A percentile compares a stretch with the other conserved stretches of the same genome.
Evolutionary conservation across 2,888 invertebrate genomes (phyloP).

Genomic region (Pinctada fucata): DNA sequence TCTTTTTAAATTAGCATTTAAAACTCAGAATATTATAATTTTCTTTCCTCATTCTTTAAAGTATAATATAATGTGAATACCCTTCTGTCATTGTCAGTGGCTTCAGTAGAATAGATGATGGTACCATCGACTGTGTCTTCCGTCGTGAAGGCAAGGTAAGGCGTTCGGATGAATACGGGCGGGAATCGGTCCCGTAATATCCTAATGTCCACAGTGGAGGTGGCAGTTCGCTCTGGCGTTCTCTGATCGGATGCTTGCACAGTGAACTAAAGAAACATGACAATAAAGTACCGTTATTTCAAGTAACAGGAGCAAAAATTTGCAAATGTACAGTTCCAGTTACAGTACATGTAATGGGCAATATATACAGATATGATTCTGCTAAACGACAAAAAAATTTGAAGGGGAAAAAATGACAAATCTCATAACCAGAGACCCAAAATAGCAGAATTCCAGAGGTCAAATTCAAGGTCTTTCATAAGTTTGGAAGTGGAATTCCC

Average conservation of each 20-base stretch:
- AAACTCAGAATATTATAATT: too few relatives aligned
- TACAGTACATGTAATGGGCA: not conserved
- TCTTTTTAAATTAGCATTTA: too few relatives aligned
- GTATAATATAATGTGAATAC: slow-evolving; percentile 29
- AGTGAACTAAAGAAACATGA: slow-evolving; percentile 48
- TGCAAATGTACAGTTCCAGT: not conserved
- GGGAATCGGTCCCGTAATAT: slow-evolving; percentile 42
- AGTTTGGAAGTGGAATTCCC: too few relatives aligned
- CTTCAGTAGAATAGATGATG: slow-evolving; percentile 43
- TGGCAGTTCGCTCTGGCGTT: slow-evolving; percentile 49
- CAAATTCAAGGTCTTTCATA: too few relatives aligned
- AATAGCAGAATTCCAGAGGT: too few relatives aligned
- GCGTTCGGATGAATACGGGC: slow-evolving; percentile 42
- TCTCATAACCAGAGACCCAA: too few relatives aligned
- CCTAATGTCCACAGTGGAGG: slow-evolving; percentile 50
- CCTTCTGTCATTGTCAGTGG: slow-evolving; percentile 52
- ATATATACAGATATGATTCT: not conserved
- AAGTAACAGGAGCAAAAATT: not conserved
- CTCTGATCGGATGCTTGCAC: slow-evolving; percentile 57
- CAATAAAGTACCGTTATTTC: not conserved
- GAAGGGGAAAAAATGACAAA: too few relatives aligned
- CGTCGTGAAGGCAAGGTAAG: slow-evolving; percentile 35
- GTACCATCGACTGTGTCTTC: slow-evolving; percentile 44
- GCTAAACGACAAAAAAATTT: too few relatives aligned
- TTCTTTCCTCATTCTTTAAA: too few relatives aligned